A percentile compares a stretch with the other conserved stretches of the same genome.
These are phyloP conservation scores for Ypsolopha scabrella DNA, from an alignment of 2,888 invertebrate species.

Conservation along the genomic window DNA sequence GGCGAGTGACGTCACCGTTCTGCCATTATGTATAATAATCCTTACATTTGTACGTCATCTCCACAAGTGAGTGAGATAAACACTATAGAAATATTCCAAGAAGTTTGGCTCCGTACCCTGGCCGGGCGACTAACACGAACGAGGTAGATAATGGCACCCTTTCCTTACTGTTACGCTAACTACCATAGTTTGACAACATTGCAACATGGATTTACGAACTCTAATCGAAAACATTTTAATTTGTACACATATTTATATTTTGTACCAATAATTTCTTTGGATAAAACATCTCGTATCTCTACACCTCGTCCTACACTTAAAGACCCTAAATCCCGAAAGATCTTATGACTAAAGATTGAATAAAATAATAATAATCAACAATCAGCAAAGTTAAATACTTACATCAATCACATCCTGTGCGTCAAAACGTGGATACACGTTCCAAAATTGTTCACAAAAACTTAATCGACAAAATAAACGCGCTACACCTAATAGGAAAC, in stretches of 20 bases:
- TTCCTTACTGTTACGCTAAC: slow-evolving; percentile 45
- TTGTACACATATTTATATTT: slow-evolving; percentile 60
- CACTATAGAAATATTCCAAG: slow-evolving; percentile 39
- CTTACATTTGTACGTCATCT: slow-evolving; percentile 29
- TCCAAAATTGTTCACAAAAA: slow-evolving; percentile 31
- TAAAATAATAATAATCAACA: slow-evolving; percentile 69
- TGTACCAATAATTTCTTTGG: slow-evolving; percentile 70
- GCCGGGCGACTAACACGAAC: slow-evolving; percentile 30
- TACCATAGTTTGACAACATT: slow-evolving; percentile 56
- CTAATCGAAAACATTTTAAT: slow-evolving; percentile 50
- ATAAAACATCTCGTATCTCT: slow-evolving; percentile 34
- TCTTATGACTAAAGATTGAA: slow-evolving; percentile 42
- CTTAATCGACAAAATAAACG: slow-evolving; percentile 38
- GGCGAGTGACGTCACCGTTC: slow-evolving; percentile 4
- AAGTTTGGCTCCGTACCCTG: slow-evolving; percentile 64
- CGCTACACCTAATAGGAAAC: slow-evolving; percentile 67
- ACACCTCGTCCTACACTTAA: background rate
- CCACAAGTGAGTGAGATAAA: slow-evolving; percentile 29
- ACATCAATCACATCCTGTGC: slow-evolving; percentile 41
- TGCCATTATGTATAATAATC: slow-evolving; percentile 21
- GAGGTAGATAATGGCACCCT: slow-evolving; percentile 63
- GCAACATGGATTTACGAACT: slow-evolving; percentile 56
- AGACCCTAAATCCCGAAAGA: slow-evolving; percentile 38
- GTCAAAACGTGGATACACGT: slow-evolving; percentile 45
- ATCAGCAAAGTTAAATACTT: slow-evolving; percentile 44